Conservation (phyloP, 2,113 vertebrate genomes). For the Aix galericulata region DNA sequence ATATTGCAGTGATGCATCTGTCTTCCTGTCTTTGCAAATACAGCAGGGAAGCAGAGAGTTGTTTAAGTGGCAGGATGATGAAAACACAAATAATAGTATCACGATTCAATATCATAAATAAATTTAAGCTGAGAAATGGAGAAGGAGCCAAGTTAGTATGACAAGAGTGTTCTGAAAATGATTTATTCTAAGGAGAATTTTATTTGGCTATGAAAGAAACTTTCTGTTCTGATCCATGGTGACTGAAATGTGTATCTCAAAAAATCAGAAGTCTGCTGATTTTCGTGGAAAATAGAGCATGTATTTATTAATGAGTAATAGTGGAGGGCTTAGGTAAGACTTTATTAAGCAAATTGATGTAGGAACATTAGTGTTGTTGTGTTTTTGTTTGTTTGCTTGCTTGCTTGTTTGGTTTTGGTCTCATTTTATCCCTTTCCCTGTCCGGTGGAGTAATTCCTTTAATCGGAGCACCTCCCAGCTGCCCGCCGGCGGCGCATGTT, state of each 20-base stretch:
- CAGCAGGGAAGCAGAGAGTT: not conserved
- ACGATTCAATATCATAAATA: not conserved
- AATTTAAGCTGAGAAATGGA: not conserved
- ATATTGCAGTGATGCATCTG: fast-evolving
- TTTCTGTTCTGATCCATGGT: not conserved
- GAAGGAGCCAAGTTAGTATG: not conserved
- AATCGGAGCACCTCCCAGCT: conserved; percentile 1
- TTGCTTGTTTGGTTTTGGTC: not conserved
- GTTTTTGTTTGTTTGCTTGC: not conserved
- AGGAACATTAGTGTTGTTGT: not conserved
- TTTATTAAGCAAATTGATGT: not conserved
- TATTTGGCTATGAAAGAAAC: not conserved
- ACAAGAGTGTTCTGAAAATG: not conserved
- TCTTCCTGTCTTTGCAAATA: not conserved
- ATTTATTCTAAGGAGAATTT: not conserved
- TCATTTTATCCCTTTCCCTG: not conserved
- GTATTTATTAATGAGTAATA: not conserved
- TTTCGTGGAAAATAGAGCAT: not conserved
- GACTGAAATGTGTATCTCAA: fast-evolving
- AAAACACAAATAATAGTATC: not conserved
- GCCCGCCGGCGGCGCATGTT: not conserved
- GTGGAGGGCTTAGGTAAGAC: not conserved
- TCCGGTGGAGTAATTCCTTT: not conserved
- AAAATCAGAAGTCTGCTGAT: not conserved
- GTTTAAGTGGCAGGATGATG: not conserved